Percentiles rank a stretch among this genome's conserved stretches.
Conservation (phyloP, 2,797 vertebrate genomes). For the Molossus molossus region DNA sequence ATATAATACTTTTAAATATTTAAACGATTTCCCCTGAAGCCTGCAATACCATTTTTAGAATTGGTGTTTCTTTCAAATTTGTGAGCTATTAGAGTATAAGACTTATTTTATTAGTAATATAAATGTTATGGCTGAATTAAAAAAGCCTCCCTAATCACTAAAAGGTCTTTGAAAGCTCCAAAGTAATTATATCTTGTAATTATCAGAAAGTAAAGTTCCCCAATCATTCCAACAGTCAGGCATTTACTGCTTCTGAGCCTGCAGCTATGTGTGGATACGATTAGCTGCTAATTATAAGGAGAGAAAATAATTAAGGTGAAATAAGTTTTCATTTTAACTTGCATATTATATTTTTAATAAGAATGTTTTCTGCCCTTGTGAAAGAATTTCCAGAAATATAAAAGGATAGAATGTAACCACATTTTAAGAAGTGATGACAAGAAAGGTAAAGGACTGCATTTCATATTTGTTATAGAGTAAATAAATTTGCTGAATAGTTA, state of each 20-base stretch:
- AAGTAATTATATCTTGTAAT: slow-evolving; percentile 90
- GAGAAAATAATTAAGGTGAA: slow-evolving; percentile 86
- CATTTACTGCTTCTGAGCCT: slow-evolving; percentile 87
- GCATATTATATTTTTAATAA: slow-evolving; percentile 81
- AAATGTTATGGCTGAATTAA: slow-evolving; percentile 86
- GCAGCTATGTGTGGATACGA: slow-evolving; percentile 86
- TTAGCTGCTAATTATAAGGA: slow-evolving; percentile 89
- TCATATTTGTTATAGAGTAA: slow-evolving; percentile 56
- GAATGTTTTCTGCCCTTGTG: slow-evolving; percentile 57
- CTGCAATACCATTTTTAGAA: slow-evolving; percentile 67
- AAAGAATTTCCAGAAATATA: slow-evolving; percentile 56
- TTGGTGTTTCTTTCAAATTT: slow-evolving; percentile 74
- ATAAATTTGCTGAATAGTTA: slow-evolving; percentile 47
- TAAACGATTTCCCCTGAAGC: slow-evolving; percentile 68
- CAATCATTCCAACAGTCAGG: slow-evolving; percentile 87
- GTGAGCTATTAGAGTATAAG: slow-evolving; percentile 85
- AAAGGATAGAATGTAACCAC: slow-evolving; percentile 16
- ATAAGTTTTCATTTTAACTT: slow-evolving; percentile 84
- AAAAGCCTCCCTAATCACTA: slow-evolving; percentile 87
- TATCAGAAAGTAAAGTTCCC: slow-evolving; percentile 87
- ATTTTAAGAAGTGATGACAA: not conserved
- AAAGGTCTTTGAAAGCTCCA: slow-evolving; percentile 87
- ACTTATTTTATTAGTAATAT: slow-evolving; percentile 87
- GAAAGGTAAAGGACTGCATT: not conserved
- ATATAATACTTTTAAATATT: slow-evolving; percentile 55